Evolutionary conservation across 2,113 vertebrate genomes (phyloP).

Genomic region (Pseudopodoces humilis): DNA sequence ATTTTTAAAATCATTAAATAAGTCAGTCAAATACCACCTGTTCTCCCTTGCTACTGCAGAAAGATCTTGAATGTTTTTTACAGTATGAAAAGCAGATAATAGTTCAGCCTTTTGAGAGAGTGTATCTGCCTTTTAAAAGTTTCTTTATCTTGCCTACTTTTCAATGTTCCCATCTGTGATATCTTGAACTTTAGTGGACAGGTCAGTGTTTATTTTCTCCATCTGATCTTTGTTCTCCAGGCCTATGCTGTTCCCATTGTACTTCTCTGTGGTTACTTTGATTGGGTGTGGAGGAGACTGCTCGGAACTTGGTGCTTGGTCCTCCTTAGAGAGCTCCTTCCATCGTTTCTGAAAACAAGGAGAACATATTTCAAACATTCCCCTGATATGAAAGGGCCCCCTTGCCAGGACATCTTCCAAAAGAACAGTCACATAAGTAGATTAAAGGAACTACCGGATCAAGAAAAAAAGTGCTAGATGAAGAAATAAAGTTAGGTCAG

Average conservation of each 20-base stretch:
- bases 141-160: constrained; percentile 73
- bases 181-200: constrained; percentile 72
- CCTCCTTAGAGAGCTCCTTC: constrained; percentile 79
- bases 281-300: constrained; percentile 69
- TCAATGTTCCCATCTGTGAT: constrained; percentile 67
- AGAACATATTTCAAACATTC: not conserved
- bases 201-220: constrained; percentile 64
- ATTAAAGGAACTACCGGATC: not conserved
- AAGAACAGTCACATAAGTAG: not conserved
- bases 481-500: not conserved
- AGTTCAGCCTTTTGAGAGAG: not conserved
- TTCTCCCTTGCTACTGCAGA: not conserved
- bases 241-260: constrained; percentile 78
- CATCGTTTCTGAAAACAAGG: constrained; percentile 72
- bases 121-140: not conserved
- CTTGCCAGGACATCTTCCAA: not conserved
- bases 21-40: not conserved
- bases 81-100: not conserved
- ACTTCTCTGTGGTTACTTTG: constrained; percentile 75
- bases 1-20: not conserved
- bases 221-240: constrained; percentile 71
- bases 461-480: not conserved
- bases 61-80: not conserved
- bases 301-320: constrained; percentile 75
- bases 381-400: not conserved